Base-by-base conservation (phyloP, 2,888 invertebrate species). In the Chironomus tentans region DNA sequence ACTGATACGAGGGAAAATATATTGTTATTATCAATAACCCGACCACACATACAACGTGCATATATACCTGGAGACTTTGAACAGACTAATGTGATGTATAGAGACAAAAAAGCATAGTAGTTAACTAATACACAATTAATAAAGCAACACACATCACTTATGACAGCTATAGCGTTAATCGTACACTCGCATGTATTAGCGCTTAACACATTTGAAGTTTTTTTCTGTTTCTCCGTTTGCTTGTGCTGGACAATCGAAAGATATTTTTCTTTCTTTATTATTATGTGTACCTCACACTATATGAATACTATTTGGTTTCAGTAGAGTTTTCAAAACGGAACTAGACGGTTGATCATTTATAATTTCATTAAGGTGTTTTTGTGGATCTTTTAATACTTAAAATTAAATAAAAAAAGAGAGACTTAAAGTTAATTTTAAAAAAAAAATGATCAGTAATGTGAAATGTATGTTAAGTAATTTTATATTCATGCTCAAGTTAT, bases 281-380 rank as follows among this genome's bases (percentile, higher is more conserved):
- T 24, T 21, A 65, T 21, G 65, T 65, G 56, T 24, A 15, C 56
- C 18, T 56, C 24, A 24, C 13, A 21, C 65, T 65, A 65, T 21
- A 65, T 24, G 13, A 24, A 65, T 62, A 15, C n/a, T 21, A 24
- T 21, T 22, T 15, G 18, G 21, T 22, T 24, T 65, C 72, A 72
- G 72, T 72, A 13, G 62, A 62, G 61, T 61, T 72, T 61, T 72
- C 21, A 62, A 72, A 38, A 72, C 72, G 72, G 72, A 72, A 72
- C 72, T 72, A 61, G 10, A 28, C 72, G 18, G 72, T 38, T 46
- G 28, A n/a, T 6, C 7, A 15, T 56, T 56, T 56, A 50, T 61
- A 15, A 15, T 50, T 28, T 28, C 1, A 5, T 28, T 50, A 15
- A 50, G 1, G 2, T 24, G 2, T 12, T 12, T 48, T 50, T 50